phyloP scores from a whole-genome alignment of 2,888 invertebrate species.

The Willowsia nigromaculata region DNA sequence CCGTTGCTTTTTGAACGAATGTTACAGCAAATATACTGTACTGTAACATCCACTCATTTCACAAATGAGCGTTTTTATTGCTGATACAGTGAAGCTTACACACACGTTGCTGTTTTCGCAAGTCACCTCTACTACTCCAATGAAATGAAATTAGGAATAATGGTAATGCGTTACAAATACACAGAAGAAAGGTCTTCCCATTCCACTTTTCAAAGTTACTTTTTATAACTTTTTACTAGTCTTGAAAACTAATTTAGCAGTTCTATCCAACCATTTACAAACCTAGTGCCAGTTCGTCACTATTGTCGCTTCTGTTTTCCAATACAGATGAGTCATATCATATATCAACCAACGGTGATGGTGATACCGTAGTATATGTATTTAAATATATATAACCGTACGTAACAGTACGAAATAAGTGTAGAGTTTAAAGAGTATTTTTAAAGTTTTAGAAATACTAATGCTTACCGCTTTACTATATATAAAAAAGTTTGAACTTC shows the following conservation, averaged over 20 bases:
- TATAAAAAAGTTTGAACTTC: no score
- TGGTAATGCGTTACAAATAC: background rate
- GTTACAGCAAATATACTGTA: no score
- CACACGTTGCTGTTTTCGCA: background rate
- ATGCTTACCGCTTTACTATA: background rate
- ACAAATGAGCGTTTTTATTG: background rate
- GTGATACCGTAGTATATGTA: background rate
- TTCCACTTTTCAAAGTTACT: background rate
- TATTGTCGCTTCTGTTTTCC: background rate
- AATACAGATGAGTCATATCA: background rate
- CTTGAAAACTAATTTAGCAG: conserved; percentile 64
- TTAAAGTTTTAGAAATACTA: conserved; percentile 39
- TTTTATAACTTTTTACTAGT: conserved; percentile 16
- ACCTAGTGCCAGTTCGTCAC: background rate
- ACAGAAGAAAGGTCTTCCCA: background rate
- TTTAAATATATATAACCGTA: no score
- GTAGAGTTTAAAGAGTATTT: conserved; percentile 20
- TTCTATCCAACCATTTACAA: background rate
- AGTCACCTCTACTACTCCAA: background rate
- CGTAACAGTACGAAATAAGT: background rate
- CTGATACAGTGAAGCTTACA: background rate
- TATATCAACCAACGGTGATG: background rate
- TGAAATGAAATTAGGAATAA: background rate
- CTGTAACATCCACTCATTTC: background rate
- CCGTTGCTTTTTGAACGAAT: background rate